Conservation (phyloP, 2,113 vertebrate species). For the Leiothrix lutea region DNA sequence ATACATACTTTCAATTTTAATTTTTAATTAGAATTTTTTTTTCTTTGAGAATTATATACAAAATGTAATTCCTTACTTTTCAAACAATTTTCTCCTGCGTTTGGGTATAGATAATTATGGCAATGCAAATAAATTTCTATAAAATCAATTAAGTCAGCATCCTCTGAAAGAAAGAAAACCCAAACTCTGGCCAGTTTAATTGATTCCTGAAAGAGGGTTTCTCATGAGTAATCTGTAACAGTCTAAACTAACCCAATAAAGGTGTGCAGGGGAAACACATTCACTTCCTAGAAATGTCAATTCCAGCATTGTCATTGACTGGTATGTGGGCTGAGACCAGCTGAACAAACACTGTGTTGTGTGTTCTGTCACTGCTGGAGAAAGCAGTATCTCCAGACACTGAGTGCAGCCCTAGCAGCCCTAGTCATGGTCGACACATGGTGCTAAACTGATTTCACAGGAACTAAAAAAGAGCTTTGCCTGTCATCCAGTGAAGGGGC, state of each 20-base stretch:
- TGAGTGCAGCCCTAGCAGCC: not conserved
- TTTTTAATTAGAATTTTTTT: not conserved
- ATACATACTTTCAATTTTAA: not conserved
- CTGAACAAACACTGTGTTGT: not conserved
- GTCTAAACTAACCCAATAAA: not conserved
- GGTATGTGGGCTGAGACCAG: not conserved
- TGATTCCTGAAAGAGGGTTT: not conserved
- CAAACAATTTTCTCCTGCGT: not conserved
- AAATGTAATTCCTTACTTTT: not conserved
- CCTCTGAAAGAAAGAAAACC: not conserved
- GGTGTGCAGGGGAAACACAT: not conserved
- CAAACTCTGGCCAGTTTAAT: not conserved
- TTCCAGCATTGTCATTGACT: not conserved
- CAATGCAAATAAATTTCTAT: not conserved
- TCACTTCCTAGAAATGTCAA: not conserved
- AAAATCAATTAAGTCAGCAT: not conserved
- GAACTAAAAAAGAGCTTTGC: not conserved
- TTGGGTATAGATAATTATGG: not conserved
- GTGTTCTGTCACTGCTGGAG: not conserved
- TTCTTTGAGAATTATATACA: not conserved
- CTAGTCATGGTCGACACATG: accelerated
- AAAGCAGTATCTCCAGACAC: not conserved
- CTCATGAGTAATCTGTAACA: not conserved
- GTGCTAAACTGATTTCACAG: not conserved
- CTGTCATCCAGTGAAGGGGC: not conserved